Evolutionary conservation across 2,113 vertebrate species (phyloP).

Genomic region (Anolis sagrei): DNA sequence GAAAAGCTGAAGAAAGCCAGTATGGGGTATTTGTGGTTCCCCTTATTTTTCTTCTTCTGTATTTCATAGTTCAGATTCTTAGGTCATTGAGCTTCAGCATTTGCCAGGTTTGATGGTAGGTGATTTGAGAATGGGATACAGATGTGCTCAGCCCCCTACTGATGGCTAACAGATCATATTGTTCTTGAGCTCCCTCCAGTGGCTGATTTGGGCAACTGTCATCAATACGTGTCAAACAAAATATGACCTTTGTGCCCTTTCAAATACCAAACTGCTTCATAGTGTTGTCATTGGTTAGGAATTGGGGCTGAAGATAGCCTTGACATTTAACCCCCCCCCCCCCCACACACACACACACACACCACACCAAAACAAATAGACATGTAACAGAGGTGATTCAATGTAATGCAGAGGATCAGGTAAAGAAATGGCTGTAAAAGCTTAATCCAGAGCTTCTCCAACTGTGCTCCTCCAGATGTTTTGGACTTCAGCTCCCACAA

Average conservation of each 20-base stretch:
- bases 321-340: neutral
- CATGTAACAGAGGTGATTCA: conserved; percentile 26
- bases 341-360: conserved; percentile 5
- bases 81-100: neutral
- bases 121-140: neutral
- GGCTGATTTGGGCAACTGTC: conserved; percentile 32
- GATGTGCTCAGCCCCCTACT: neutral
- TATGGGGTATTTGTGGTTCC: neutral
- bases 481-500: no score
- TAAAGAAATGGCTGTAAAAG: neutral
- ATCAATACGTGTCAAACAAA: neutral
- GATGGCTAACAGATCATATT: neutral
- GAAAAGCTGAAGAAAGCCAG: neutral
- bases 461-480: no score
- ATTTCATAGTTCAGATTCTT: neutral
- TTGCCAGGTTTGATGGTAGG: neutral
- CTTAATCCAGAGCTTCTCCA: neutral
- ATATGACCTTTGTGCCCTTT: fast-evolving
- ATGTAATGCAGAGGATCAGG: neutral
- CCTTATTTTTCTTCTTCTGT: neutral
- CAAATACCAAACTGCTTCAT: fast-evolving
- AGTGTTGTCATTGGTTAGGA: neutral
- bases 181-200: conserved; percentile 65
- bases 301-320: neutral
- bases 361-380: no score